Percentiles rank a stretch among this genome's conserved stretches.
phyloP scores from a whole-genome alignment of 2,888 invertebrate genomes.

The Trachelus iudaicus region DNA sequence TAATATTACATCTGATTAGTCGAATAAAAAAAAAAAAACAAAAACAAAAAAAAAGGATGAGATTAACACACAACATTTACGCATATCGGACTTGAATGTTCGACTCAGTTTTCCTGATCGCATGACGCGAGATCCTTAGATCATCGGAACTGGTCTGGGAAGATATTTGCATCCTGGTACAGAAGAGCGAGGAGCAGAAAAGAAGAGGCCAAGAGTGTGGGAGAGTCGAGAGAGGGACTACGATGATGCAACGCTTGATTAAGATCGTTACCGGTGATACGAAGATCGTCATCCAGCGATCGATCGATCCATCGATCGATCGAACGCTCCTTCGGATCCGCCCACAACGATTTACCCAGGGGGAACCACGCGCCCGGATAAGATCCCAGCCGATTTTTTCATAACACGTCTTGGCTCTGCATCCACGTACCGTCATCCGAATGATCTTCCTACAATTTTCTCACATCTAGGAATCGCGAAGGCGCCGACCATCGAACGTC shows the following conservation, averaged over 20 bases:
- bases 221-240: conserved; percentile 8
- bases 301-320: conserved; percentile 19
- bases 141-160: conserved; percentile 25
- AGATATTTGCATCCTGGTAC: conserved; percentile 24
- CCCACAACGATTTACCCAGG: conserved; percentile 25
- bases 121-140: conserved; percentile 1
- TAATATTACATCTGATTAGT: neutral
- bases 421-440: neutral
- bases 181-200: neutral
- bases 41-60: neutral
- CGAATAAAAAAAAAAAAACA: neutral
- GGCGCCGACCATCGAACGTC: neutral
- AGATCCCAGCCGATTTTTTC: conserved; percentile 1
- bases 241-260: conserved; percentile 31
- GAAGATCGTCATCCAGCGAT: conserved; percentile 10
- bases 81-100: neutral
- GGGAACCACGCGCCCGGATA: conserved; percentile 2
- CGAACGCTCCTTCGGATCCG: conserved; percentile 16
- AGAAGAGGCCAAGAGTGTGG: neutral
- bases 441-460: neutral
- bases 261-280: conserved; percentile 30
- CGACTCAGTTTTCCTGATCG: conserved; percentile 1
- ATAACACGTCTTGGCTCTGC: neutral
- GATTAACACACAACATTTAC: neutral
- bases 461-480: neutral